A percentile compares a stretch with the other conserved stretches of the same genome.
These are phyloP conservation scores for Drosophila rhopaloa DNA, from an alignment of 1,140 invertebrate genomes.

Conservation along the genomic window DNA sequence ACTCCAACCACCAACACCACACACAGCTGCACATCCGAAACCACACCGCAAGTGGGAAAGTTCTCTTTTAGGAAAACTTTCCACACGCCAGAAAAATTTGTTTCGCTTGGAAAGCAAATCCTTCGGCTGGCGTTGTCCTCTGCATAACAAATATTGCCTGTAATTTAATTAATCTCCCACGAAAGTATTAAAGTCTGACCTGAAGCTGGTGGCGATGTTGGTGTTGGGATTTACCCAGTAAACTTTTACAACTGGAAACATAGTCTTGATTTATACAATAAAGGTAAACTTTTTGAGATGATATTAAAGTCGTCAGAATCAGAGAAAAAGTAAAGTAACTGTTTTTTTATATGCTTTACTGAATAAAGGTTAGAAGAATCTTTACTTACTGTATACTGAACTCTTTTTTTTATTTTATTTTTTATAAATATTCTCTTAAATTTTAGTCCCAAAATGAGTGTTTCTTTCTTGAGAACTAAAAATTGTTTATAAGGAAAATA, in stretches of 20 bases:
- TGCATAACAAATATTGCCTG: constrained; percentile 51
- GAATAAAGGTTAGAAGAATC: no score
- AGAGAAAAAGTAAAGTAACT: no score
- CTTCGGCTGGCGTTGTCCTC: constrained; percentile 29
- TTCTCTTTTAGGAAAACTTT: constrained; percentile 24
- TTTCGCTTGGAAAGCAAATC: constrained; percentile 38
- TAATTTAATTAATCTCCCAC: constrained; percentile 75
- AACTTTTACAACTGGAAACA: constrained; percentile 11
- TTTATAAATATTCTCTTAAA: background rate
- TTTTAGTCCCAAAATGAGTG: no score
- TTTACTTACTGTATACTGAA: no score
- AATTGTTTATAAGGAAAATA: no score
- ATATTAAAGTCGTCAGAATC: background rate
- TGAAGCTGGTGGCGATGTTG: constrained; percentile 13
- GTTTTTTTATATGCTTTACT: no score
- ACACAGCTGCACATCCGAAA: background rate
- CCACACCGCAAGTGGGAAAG: constrained; percentile 29
- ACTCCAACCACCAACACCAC: background rate
- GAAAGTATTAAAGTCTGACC: constrained; percentile 48
- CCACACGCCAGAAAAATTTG: constrained; percentile 49
- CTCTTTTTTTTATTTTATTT: background rate
- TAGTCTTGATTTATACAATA: constrained; percentile 9
- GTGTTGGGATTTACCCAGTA: constrained; percentile 7
- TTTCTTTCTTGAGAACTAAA: no score
- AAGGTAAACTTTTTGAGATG: background rate